Evolutionary conservation across 2,113 vertebrate genomes (phyloP).

Genomic region (Hippolais icterina): DNA sequence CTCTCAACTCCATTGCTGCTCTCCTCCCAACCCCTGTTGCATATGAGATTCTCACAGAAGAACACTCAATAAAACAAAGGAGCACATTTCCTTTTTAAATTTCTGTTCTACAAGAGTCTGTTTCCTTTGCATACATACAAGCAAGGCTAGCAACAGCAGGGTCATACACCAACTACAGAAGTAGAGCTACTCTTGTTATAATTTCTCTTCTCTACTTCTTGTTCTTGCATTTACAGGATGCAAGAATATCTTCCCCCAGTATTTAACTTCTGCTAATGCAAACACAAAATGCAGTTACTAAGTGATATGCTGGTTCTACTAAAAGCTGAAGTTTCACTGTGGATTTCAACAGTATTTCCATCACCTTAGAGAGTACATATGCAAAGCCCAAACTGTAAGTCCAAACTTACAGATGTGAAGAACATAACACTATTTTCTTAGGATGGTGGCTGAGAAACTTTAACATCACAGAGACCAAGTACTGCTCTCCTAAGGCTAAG

Average conservation of each 20-base stretch:
- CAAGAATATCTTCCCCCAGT: not conserved
- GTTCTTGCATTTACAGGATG: not conserved
- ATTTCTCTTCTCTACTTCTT: not conserved
- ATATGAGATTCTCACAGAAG: not conserved
- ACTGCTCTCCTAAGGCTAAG: not conserved
- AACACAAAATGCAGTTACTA: not conserved
- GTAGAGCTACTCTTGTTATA: not conserved
- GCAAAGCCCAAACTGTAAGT: not conserved
- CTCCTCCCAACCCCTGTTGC: rapidly evolving
- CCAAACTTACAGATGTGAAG: not conserved
- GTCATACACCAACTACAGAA: not conserved
- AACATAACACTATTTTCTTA: not conserved
- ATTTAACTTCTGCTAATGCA: not conserved
- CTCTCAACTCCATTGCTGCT: not conserved
- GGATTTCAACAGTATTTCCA: not conserved
- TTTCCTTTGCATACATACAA: not conserved
- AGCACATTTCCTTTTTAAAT: not conserved
- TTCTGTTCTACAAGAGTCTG: not conserved
- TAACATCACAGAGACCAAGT: not conserved
- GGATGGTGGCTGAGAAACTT: not conserved
- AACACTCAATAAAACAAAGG: not conserved
- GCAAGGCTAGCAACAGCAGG: not conserved
- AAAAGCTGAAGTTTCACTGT: not conserved
- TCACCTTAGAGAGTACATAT: not conserved
- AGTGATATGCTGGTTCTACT: not conserved